A percentile compares a stretch with the other conserved stretches of the same genome.
These are phyloP conservation scores for Vanessa atalanta DNA, from an alignment of 1,140 invertebrate genomes.

Conservation along the genomic window DNA sequence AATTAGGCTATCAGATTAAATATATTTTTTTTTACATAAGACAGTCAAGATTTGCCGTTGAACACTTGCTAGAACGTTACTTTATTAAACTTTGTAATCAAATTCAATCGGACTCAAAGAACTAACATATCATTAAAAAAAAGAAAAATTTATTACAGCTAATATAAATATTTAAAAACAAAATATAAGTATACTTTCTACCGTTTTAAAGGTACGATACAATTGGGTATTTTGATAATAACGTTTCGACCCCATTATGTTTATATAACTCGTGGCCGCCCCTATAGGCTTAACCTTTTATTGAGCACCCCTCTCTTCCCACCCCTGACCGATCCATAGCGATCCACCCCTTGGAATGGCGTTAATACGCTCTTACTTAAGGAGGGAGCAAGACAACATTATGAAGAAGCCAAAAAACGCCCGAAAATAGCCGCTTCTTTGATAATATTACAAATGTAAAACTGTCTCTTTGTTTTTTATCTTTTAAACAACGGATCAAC, in stretches of 20 bases:
- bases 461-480: too few species aligned
- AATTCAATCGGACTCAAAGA: too few species aligned
- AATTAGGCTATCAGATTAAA: too few species aligned
- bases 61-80: too few species aligned
- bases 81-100: too few species aligned
- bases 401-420: constrained; percentile 40
- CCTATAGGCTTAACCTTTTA: constrained; percentile 67
- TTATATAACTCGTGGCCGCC: constrained; percentile 26
- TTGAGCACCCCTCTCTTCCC: constrained; percentile 43
- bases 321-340: constrained; percentile 46
- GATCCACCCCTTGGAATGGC: constrained; percentile 49
- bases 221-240: constrained; percentile 3
- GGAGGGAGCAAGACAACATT: constrained; percentile 53
- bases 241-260: constrained; percentile 13
- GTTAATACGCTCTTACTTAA: constrained; percentile 44
- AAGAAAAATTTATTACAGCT: too few species aligned
- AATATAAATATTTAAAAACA: background rate
- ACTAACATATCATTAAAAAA: too few species aligned
- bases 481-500: too few species aligned
- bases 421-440: too few species aligned
- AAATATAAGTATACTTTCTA: background rate
- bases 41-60: too few species aligned
- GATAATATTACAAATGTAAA: too few species aligned
- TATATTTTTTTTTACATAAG: too few species aligned
- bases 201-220: background rate